A percentile compares a stretch with the other conserved stretches of the same genome.
Conservation (phyloP, 2,113 vertebrate genomes). For the Procapra przewalskii region DNA sequence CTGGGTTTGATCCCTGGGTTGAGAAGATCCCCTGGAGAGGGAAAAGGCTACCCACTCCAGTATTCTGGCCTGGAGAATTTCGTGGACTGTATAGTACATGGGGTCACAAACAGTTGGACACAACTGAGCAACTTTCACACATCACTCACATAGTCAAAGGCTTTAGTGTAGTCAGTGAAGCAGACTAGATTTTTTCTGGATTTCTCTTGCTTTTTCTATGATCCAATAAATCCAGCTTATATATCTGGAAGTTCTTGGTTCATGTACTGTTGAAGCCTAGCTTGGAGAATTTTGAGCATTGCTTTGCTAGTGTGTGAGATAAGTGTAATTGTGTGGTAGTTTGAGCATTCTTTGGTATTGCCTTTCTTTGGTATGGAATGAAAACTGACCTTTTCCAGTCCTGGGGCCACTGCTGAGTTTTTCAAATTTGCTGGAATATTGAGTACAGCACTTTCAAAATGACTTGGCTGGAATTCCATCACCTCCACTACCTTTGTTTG, state of each 20-base stretch:
- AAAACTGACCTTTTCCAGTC: neutral
- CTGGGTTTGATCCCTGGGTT: neutral
- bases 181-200: neutral
- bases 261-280: neutral
- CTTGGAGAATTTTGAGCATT: neutral
- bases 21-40: neutral
- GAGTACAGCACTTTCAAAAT: neutral
- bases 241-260: neutral
- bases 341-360: neutral
- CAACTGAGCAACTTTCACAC: neutral
- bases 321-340: neutral
- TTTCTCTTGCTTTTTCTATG: neutral
- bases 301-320: neutral
- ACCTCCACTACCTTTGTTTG: neutral
- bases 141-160: neutral
- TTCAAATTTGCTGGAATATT: neutral
- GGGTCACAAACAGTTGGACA: neutral
- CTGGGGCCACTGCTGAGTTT: neutral
- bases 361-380: neutral
- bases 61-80: neutral
- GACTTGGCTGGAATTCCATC: neutral
- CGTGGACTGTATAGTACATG: neutral
- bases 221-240: neutral
- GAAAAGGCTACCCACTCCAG: neutral
- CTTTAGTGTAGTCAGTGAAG: neutral